phyloP scores from a whole-genome alignment of 2,888 invertebrate species.

The Pocota personata region DNA sequence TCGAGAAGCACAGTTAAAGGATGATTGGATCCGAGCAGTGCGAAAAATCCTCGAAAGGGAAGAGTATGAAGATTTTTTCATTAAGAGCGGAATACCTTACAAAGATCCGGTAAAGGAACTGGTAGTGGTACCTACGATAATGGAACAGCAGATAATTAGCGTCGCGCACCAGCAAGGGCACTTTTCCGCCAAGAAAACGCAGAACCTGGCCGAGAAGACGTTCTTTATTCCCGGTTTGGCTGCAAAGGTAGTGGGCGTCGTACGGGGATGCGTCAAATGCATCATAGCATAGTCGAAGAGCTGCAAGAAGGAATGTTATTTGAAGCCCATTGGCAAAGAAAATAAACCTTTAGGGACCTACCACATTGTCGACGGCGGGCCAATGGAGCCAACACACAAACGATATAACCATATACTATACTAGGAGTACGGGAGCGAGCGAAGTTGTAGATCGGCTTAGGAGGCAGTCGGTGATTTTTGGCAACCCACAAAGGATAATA shows the following conservation, averaged over 20 bases:
- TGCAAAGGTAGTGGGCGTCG: background rate
- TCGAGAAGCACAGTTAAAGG: constrained; percentile 9
- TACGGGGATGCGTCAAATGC: constrained; percentile 12
- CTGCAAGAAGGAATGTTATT: constrained; percentile 19
- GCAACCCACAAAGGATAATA: constrained; percentile 76
- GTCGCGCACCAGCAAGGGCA: background rate
- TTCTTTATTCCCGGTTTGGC: constrained; percentile 4
- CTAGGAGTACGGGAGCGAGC: too few relatives aligned
- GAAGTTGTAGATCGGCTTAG: too few relatives aligned
- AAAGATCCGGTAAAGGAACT: too few relatives aligned
- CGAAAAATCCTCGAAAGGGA: too few relatives aligned
- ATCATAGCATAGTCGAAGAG: background rate
- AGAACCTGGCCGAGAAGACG: too few relatives aligned
- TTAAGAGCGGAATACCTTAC: too few relatives aligned
- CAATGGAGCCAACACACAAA: too few relatives aligned
- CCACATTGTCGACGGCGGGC: constrained; percentile 29
- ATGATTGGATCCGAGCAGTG: too few relatives aligned
- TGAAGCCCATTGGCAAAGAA: constrained; percentile 33
- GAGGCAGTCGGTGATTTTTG: constrained; percentile 18
- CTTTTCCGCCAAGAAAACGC: too few relatives aligned
- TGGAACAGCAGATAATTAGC: background rate
- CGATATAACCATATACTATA: too few relatives aligned
- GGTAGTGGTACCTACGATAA: too few relatives aligned
- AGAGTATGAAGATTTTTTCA: too few relatives aligned
- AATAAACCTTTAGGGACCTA: constrained; percentile 22